Evolutionary conservation across 2,113 vertebrate species (phyloP).

Genomic region (Ciconia stormi): DNA sequence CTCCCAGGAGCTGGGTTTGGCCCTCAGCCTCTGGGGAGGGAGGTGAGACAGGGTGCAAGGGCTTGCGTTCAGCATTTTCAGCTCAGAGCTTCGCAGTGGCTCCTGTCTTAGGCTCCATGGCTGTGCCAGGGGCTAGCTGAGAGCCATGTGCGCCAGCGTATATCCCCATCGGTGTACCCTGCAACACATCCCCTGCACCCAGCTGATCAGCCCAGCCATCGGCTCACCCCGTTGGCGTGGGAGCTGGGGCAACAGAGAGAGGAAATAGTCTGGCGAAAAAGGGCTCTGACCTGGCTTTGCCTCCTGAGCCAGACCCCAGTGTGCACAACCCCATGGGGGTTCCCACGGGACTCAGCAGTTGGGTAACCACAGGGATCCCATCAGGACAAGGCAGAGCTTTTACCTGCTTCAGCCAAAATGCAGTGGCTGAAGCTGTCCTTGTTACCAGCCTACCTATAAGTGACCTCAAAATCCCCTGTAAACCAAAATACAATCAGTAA

Average conservation of each 20-base stretch:
- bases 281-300: neutral
- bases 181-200: neutral
- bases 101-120: neutral
- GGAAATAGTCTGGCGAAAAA: neutral
- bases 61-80: neutral
- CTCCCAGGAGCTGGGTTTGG: neutral
- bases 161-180: fast-evolving
- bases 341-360: neutral
- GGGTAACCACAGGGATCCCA: neutral
- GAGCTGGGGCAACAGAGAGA: neutral
- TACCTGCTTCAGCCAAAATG: neutral
- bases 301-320: fast-evolving
- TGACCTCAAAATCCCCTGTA: neutral
- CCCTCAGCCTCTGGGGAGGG: neutral
- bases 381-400: neutral
- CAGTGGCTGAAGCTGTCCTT: neutral
- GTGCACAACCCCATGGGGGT: neutral
- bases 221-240: neutral
- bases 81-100: neutral
- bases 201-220: neutral
- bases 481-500: neutral
- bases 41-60: fast-evolving
- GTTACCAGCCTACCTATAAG: neutral
- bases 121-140: neutral
- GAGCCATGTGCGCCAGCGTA: neutral